Evolutionary conservation across 1,140 invertebrate species (phyloP).

Genomic region (Panagrolaimus sp.): DNA sequence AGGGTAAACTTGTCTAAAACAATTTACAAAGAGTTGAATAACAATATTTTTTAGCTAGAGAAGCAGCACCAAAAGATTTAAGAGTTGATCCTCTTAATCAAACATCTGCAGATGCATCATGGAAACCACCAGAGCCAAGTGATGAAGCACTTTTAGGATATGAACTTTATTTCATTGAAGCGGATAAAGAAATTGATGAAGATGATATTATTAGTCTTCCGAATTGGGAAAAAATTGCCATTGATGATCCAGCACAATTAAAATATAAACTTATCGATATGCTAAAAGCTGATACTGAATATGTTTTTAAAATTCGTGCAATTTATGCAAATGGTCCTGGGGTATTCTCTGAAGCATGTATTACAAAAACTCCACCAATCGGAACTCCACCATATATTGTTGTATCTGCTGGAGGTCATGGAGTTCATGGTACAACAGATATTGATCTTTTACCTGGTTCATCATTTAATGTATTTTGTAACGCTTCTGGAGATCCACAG

Average conservation of each 20-base stretch:
- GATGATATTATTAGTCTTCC: constrained; percentile 50
- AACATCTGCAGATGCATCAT: constrained; percentile 48
- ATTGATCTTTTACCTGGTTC: constrained; percentile 56
- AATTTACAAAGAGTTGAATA: constrained; percentile 3
- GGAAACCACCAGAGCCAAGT: constrained; percentile 46
- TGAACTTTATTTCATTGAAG: constrained; percentile 54
- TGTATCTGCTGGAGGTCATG: constrained; percentile 56
- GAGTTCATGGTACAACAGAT: constrained; percentile 46
- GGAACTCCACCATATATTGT: constrained; percentile 55
- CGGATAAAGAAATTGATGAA: constrained; percentile 55
- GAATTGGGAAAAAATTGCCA: constrained; percentile 50
- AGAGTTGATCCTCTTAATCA: constrained; percentile 54
- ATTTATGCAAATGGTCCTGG: constrained; percentile 55
- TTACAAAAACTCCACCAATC: constrained; percentile 58
- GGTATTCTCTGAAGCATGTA: constrained; percentile 59
- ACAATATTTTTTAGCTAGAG: constrained; percentile 38
- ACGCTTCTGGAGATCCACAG: constrained; percentile 51
- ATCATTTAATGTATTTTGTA: constrained; percentile 55
- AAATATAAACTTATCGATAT: constrained; percentile 44
- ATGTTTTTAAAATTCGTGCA: constrained; percentile 58
- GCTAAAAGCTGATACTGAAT: constrained; percentile 56
- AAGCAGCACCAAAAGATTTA: constrained; percentile 52
- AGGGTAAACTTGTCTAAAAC: constrained; percentile 29
- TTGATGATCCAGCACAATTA: constrained; percentile 36
- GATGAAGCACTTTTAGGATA: constrained; percentile 53